Evolutionary conservation across 2,888 invertebrate species (phyloP).

Genomic region (Leptopterna dolabrata): DNA sequence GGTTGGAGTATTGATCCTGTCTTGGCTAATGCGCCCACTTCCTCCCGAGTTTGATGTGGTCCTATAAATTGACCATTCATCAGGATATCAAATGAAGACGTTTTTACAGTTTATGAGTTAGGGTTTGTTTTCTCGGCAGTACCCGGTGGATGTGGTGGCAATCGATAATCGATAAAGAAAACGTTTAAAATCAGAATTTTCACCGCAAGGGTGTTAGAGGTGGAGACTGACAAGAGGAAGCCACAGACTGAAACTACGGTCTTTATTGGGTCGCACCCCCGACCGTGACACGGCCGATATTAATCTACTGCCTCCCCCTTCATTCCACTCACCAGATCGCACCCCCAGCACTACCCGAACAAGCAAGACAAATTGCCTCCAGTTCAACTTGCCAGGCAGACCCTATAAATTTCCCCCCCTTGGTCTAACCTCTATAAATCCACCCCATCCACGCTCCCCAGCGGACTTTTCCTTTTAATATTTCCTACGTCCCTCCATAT

Average conservation of each 20-base stretch:
- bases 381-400: conserved; percentile 49
- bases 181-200: not conserved
- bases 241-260: conserved; percentile 31
- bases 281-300: conserved; percentile 43
- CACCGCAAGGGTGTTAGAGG: not conserved
- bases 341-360: conserved; percentile 5
- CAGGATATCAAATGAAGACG: too few species aligned
- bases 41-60: too few species aligned
- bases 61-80: too few species aligned
- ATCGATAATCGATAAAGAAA: not conserved
- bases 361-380: conserved; percentile 48
- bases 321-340: not conserved
- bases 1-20: too few species aligned
- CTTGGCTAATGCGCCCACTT: too few species aligned
- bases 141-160: too few species aligned
- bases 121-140: too few species aligned
- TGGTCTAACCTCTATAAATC: conserved; percentile 47
- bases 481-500: conserved; percentile 38
- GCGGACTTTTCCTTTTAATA: conserved; percentile 42
- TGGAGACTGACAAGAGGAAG: conserved; percentile 29
- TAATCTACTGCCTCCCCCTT: conserved; percentile 34
- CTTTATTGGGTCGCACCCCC: conserved; percentile 34
- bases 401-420: conserved; percentile 51
- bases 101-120: too few species aligned
- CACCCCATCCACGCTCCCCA: not conserved